A percentile compares a stretch with the other conserved stretches of the same genome.
Evolutionary conservation across 2,888 invertebrate genomes (phyloP).

Genomic region (Drosophila histrio): DNA sequence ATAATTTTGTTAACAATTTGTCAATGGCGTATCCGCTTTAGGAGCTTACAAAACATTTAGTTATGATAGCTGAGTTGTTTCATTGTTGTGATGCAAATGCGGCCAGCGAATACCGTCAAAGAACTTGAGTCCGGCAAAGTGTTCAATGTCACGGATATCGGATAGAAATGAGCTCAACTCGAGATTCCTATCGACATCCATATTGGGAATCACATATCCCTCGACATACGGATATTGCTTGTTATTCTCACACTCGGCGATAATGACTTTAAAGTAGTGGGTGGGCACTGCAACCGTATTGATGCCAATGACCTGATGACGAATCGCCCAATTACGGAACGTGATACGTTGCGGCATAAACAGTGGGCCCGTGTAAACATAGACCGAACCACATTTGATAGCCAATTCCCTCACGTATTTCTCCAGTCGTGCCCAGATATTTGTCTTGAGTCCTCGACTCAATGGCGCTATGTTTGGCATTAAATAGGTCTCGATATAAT

Average conservation of each 20-base stretch:
- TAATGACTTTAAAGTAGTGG: conserved; percentile 98
- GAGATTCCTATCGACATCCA: conserved; percentile 89
- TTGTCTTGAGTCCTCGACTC: conserved; percentile 93
- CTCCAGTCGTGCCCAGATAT: conserved; percentile 94
- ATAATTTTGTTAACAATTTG: conserved; percentile 5
- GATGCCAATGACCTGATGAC: conserved; percentile 95
- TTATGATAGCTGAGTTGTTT: not conserved
- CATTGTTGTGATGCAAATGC: conserved; percentile 26
- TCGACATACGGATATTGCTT: conserved; percentile 91
- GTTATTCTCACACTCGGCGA: conserved; percentile 87
- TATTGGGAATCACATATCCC: conserved; percentile 96
- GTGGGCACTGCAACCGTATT: conserved; percentile 98
- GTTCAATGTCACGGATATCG: conserved; percentile 94
- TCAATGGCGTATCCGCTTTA: not conserved
- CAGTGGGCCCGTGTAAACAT: conserved; percentile 95
- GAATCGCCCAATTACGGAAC: conserved; percentile 94
- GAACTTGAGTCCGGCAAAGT: conserved; percentile 94
- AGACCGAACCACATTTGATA: conserved; percentile 89
- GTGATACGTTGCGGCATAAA: conserved; percentile 92
- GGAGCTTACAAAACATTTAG: not conserved
- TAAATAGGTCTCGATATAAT: conserved; percentile 94
- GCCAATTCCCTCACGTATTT: conserved; percentile 91
- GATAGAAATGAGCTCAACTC: conserved; percentile 91
- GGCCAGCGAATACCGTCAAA: conserved; percentile 91
- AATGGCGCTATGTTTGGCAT: conserved; percentile 98